Conservation (phyloP, 37 sponge, comb jelly and placozoan species). For the Diacarnus erythraeanus region DNA sequence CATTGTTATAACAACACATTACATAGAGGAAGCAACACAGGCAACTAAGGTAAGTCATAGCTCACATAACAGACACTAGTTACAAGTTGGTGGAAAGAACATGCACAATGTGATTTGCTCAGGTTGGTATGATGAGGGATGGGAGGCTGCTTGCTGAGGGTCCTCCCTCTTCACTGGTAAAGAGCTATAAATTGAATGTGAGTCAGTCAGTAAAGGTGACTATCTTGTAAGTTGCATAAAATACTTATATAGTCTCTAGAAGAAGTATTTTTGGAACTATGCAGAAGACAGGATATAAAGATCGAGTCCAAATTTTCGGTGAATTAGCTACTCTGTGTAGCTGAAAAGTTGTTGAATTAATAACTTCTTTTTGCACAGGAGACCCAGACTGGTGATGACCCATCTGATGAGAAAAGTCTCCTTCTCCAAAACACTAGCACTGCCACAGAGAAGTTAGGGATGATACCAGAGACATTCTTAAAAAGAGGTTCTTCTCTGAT, state of each 20-base stretch:
- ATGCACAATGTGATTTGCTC: not conserved
- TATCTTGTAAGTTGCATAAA: too few relatives aligned
- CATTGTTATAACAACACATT: slow-evolving; percentile 86
- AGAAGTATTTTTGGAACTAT: slow-evolving; percentile 83
- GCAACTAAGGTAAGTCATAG: slow-evolving; percentile 62
- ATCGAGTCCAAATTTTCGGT: too few relatives aligned
- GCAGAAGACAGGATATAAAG: slow-evolving; percentile 44
- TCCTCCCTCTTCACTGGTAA: slow-evolving; percentile 55
- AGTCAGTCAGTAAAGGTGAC: not conserved
- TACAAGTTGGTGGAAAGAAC: not conserved
- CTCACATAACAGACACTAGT: not conserved
- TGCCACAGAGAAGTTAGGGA: too few relatives aligned
- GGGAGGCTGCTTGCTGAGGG: slow-evolving; percentile 73
- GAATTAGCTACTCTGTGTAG: not conserved
- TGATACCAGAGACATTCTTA: too few relatives aligned
- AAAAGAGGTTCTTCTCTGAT: too few relatives aligned
- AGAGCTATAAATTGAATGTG: slow-evolving; percentile 37
- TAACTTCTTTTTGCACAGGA: too few relatives aligned
- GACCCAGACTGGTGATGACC: too few relatives aligned
- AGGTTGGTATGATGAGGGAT: slow-evolving; percentile 90
- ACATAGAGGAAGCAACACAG: slow-evolving; percentile 88
- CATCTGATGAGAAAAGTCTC: too few relatives aligned
- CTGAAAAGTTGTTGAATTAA: too few relatives aligned
- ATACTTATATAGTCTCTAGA: slow-evolving; percentile 72
- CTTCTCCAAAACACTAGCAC: too few relatives aligned